Evolutionary conservation across 2,888 invertebrate genomes (phyloP).

Genomic region (Anoplius nigerrimus): DNA sequence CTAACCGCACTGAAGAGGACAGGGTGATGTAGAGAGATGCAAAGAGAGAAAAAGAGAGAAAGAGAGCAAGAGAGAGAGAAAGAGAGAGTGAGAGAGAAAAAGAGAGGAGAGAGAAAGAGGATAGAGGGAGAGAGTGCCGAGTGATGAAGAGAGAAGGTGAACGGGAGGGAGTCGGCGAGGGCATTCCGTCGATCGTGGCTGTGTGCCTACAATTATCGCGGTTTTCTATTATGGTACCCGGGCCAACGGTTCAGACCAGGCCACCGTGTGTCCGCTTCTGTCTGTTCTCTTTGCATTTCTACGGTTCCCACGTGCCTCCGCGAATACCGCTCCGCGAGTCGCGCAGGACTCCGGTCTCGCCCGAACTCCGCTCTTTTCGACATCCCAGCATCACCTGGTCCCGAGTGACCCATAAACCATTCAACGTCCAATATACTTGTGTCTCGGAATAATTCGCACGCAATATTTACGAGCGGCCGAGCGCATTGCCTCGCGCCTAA

Average conservation of each 20-base stretch:
- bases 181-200: conserved; percentile 50
- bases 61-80: conserved; percentile 4
- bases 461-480: no score
- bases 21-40: background rate
- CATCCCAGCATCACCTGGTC: no score
- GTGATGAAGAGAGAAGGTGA: background rate
- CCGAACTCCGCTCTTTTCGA: no score
- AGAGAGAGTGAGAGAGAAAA: background rate
- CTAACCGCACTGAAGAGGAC: conserved; percentile 1
- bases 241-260: conserved; percentile 51
- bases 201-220: conserved; percentile 54
- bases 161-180: conserved; percentile 11
- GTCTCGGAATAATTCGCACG: no score
- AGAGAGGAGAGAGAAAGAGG: no score
- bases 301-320: conserved; percentile 54
- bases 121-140: background rate
- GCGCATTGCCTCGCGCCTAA: no score
- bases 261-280: conserved; percentile 39
- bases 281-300: conserved; percentile 53
- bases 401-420: no score
- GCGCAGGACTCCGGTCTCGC: no score
- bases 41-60: background rate
- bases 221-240: conserved; percentile 54
- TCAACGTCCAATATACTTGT: no score
- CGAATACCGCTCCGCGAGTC: conserved; percentile 40